Base-by-base conservation (phyloP, 2,888 invertebrate species). In the Lepas anatifera region DNA sequence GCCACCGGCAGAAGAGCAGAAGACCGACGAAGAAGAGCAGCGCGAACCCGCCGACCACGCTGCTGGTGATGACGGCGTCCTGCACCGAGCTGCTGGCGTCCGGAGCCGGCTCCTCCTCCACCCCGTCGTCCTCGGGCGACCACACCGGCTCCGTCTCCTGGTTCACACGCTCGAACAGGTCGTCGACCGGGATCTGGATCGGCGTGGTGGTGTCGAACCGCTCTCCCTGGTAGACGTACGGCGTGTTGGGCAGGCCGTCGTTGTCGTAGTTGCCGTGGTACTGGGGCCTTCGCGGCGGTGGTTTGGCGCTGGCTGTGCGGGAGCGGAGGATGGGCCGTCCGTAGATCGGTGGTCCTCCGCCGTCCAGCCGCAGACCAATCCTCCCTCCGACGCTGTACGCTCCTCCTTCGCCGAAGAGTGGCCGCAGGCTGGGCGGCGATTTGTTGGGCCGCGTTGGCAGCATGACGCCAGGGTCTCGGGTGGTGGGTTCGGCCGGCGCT, bases 21-120 rank as follows among this genome's bases (percentile, higher is more conserved):
- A 67, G 41, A 22, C 67, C 41, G 67, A 67, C 41, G 67, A 67
- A 46, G 67, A 46, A 67, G 67, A 27, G 1, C 29, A 58, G 58
- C 58, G 58, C 58, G 58, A 18, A 58, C 22, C 58, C 58, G 35
- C 58, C 58, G 18, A 58, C 58, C 22, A 58, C 58, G 58, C 58
- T 35, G 35, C 58, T 22, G 18, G 58, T 58, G 58, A 58, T 35
- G 58, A 58, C 32, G 32, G 58, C 58, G 35, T 58, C 58, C 8
- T 35, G 58, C 29, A 58, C 58, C 18, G 58, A 16, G 50, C 50
- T n/a, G 50, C 22, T 4, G 50, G 10, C 35, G 63, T 35, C 63
- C 35, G 11, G 50, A 2, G 7, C 50, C 27, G 50, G 50, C 50
- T 27, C 8, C 22, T 22, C 58, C 1, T 1, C 18, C 7, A 2